phyloP scores from a whole-genome alignment of 2,113 vertebrate genomes.

The Artemisiospiza belli region DNA sequence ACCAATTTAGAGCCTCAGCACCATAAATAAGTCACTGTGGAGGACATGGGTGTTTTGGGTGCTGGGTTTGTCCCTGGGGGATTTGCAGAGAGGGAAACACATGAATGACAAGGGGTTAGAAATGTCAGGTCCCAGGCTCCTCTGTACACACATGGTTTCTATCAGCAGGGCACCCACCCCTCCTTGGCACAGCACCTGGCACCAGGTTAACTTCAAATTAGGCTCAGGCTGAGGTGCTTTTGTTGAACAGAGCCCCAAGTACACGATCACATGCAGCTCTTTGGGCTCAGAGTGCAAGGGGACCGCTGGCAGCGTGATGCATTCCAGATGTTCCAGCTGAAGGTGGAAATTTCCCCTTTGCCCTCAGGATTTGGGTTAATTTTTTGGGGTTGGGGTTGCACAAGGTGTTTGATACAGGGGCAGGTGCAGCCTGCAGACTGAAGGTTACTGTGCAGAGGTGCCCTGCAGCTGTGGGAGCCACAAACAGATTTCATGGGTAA shows the following conservation, averaged over 20 bases:
- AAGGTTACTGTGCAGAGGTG: not conserved
- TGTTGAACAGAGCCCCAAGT: not conserved
- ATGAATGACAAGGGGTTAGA: conserved; percentile 22
- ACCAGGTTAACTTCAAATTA: not conserved
- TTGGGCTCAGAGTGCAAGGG: conserved; percentile 11
- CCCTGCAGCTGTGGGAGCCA: not conserved
- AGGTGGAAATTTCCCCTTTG: conserved; percentile 17
- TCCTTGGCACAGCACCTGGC: not conserved
- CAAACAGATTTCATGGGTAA: not conserved
- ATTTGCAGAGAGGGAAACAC: conserved; percentile 32
- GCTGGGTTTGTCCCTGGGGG: not conserved
- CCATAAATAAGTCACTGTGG: not conserved
- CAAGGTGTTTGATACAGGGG: not conserved
- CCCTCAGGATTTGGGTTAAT: not conserved
- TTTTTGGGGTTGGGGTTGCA: not conserved
- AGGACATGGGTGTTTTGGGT: conserved; percentile 1
- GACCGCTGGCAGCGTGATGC: not conserved
- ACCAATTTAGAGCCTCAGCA: conserved; percentile 22
- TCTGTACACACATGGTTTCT: not conserved
- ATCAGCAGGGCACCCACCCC: not conserved
- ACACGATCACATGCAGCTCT: not conserved
- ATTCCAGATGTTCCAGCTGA: conserved; percentile 21
- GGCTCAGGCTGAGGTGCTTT: not conserved
- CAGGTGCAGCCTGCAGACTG: not conserved
- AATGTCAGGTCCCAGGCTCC: not conserved